A percentile compares a stretch with the other conserved stretches of the same genome.
These are phyloP conservation scores for Leptarthrus brevirostris DNA, from an alignment of 2,888 invertebrate species.

Conservation along the genomic window DNA sequence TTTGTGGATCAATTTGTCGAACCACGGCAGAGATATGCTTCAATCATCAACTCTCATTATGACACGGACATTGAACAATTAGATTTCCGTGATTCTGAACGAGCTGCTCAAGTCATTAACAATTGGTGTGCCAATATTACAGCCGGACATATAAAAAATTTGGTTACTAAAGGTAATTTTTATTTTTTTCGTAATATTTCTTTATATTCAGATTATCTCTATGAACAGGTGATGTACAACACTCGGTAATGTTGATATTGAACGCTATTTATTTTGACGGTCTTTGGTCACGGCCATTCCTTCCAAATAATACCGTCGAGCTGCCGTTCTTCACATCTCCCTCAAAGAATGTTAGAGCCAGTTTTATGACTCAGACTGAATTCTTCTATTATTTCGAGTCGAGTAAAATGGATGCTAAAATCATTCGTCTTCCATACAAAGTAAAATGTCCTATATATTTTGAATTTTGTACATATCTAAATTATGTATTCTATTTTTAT, in stretches of 20 bases:
- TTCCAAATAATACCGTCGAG: constrained; percentile 71
- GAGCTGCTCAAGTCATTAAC: constrained; percentile 77
- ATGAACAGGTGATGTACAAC: too few relatives aligned
- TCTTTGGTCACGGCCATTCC: constrained; percentile 78
- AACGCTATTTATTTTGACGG: constrained; percentile 88
- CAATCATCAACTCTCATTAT: constrained; percentile 74
- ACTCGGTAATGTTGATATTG: constrained; percentile 71
- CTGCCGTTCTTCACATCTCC: constrained; percentile 73
- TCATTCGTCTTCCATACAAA: constrained; percentile 79
- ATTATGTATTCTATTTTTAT: too few relatives aligned
- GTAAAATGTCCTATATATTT: constrained; percentile 62
- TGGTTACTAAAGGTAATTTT: constrained; percentile 72
- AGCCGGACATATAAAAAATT: constrained; percentile 75
- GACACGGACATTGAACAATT: constrained; percentile 73
- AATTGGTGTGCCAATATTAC: constrained; percentile 83
- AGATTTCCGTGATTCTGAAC: constrained; percentile 72
- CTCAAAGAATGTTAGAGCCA: constrained; percentile 67
- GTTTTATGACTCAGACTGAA: constrained; percentile 78
- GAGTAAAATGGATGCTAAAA: constrained; percentile 74
- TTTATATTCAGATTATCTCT: background rate
- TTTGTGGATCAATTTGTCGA: constrained; percentile 71
- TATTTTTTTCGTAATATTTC: background rate
- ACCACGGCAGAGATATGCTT: constrained; percentile 72
- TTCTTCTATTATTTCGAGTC: constrained; percentile 76
- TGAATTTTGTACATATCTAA: background rate